A percentile compares a stretch with the other conserved stretches of the same genome.
Conservation (phyloP, 2,888 invertebrate species). For the Temnothorax ravouxi region DNA sequence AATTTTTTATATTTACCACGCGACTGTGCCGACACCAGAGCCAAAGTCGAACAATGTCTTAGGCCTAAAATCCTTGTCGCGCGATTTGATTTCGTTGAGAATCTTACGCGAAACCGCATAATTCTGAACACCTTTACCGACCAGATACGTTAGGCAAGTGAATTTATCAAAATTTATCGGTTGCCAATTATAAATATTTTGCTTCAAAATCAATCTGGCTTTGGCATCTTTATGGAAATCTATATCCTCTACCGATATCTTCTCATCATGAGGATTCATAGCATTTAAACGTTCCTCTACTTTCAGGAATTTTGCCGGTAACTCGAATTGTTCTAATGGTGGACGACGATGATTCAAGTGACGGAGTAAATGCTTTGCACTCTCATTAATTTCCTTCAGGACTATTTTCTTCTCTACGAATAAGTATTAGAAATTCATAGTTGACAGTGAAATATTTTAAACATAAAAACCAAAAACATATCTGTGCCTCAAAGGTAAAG, state of each 20-base stretch:
- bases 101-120: conserved; percentile 91
- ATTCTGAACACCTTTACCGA: conserved; percentile 91
- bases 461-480: too few relatives aligned
- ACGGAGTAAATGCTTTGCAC: conserved; percentile 88
- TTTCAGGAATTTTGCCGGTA: conserved; percentile 85
- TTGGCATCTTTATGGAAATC: background rate
- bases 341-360: conserved; percentile 89
- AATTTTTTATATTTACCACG: conserved; percentile 88
- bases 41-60: conserved; percentile 95
- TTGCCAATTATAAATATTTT: conserved; percentile 91
- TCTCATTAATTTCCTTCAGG: conserved; percentile 87
- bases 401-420: conserved; percentile 64
- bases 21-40: conserved; percentile 95
- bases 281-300: conserved; percentile 86
- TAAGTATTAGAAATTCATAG: conserved; percentile 16
- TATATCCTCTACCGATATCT: conserved; percentile 11
- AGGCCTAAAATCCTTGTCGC: conserved; percentile 91
- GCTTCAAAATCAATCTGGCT: conserved; percentile 85
- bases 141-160: conserved; percentile 90
- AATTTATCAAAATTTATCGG: conserved; percentile 90
- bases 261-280: conserved; percentile 81
- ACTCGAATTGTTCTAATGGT: conserved; percentile 89
- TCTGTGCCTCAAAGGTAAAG: too few relatives aligned
- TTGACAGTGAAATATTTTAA: background rate
- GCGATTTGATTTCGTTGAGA: conserved; percentile 91